Base-by-base conservation (phyloP, 1,140 invertebrate genomes). In the Sarcophaga peregrina region DNA sequence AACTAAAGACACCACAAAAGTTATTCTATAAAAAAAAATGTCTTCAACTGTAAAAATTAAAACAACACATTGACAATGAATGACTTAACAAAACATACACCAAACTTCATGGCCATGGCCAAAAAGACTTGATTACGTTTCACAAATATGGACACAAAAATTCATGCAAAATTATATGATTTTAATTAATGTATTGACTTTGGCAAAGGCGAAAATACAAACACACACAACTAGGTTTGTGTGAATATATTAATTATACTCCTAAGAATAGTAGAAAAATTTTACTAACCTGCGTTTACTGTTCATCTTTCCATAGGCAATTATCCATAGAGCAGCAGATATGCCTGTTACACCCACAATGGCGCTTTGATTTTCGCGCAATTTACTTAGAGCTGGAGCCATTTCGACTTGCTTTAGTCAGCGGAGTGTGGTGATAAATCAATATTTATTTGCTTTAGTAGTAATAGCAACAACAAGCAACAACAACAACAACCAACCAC, bases 301-400 rank as follows among this genome's bases (percentile, higher is more conserved):
- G 86, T 90, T 86, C 87, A 91, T 85, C 89, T 88, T 91, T 84
- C 91, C 91, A 82, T 90, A 91, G 62, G 90, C 90, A 37, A 94
- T 87, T 46, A 93, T 90, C 92, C 92, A 93, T 68, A 93, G 84
- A 8, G 93, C 90, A 20, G 92, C 90, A 11, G 91, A 91, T 54
- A 93, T 86, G 82, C 93, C 92, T 72, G 93, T 90, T 20, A 91
- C 92, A 82, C 92, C 92, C 81, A 92, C 88, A 54, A 90, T 91
- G 82, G 91, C 88, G 86, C 92, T 93, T 85, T 91, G 92, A 86
- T 91, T 92, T 50, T 91, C 92, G 81, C 92, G 87, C 85, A 93
- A 91, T 91, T 94, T 94, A 88, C 93, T 94, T 68, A 93, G 89
- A 82, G 91, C 91, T 85, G 93, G 93, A 85, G 93, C 93, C 93